Evolutionary conservation across 2,888 invertebrate species (phyloP).

Genomic region (Junonia oenone): DNA sequence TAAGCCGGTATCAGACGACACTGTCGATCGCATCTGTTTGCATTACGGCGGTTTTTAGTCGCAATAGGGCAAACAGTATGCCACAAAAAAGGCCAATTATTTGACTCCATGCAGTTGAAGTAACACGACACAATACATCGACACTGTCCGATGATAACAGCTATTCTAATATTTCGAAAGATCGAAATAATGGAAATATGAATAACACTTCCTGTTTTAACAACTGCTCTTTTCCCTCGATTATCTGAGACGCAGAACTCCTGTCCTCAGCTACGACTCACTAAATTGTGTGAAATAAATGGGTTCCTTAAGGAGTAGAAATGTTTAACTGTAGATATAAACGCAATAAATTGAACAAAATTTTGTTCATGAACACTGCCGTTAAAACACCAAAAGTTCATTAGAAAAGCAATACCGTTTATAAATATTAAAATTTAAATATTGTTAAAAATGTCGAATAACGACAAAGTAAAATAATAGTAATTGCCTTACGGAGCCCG

Average conservation of each 20-base stretch:
- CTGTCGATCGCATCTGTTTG: not conserved
- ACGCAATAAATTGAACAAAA: not conserved
- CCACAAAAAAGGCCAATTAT: not conserved
- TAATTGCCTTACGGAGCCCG: constrained; percentile 5
- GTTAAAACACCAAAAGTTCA: constrained; percentile 4
- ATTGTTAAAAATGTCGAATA: not conserved
- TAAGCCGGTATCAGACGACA: not conserved
- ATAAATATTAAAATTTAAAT: not conserved
- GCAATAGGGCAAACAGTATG: not conserved
- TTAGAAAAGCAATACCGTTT: not conserved
- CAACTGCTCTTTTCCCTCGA: constrained; percentile 54
- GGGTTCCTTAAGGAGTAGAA: constrained; percentile 30
- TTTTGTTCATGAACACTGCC: constrained; percentile 20
- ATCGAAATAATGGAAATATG: constrained; percentile 25
- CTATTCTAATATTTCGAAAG: constrained; percentile 1
- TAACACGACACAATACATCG: too few relatives aligned
- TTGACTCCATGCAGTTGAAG: too few relatives aligned
- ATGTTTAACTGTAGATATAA: not conserved
- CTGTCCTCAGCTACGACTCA: constrained; percentile 71
- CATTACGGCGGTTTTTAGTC: not conserved
- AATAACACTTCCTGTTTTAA: constrained; percentile 41
- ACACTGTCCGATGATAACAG: constrained; percentile 16
- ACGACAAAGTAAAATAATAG: not conserved
- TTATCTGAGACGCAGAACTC: constrained; percentile 74
- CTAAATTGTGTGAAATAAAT: not conserved